Base-by-base conservation (phyloP, 2,797 vertebrate genomes). In the Craterocephalus amniculus region DNA sequence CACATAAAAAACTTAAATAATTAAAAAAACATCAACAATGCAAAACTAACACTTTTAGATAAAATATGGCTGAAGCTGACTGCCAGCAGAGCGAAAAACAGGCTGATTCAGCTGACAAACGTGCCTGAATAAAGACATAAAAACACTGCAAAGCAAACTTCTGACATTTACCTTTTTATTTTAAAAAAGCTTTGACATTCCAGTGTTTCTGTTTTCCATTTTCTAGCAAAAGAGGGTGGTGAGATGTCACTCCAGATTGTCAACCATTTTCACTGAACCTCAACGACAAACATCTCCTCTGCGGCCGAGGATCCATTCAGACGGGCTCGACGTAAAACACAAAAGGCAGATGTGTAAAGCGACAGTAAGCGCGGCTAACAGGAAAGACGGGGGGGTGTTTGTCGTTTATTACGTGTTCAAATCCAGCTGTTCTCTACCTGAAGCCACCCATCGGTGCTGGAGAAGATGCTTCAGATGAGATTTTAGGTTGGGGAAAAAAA, bases 151-250 rank as follows among this genome's bases (percentile, higher is more conserved):
- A 29, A 70, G 16, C 20, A 43, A n/a, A 11, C 13, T 32, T 31
- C 22, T 66, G 62, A 70, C 73, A 70, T 65, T 66, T 61, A 70
- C 16, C 22, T 35, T 76, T 85, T 87, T 87, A 70, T 79, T 81
- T 77, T 40, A 86, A 91, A 90, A 92, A 91, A 90, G 87, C 78
- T 87, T 90, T 86, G 82, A 93, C 92, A 94, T 94, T 94, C 92
- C 93, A 95, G 93, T 94, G 93, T 94, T 94, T 94, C 89, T 87
- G 74, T 92, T 93, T 93, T 92, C 83, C 80, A 88, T 91, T 93
- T 94, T 93, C 89, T 91, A 91, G 91, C 85, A 90, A 90, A 91
- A 92, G 74, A 78, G 58, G 80, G 66, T 70, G 80, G 55, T 75
- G 73, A 87, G 77, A 87, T 76, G 86, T 91, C 77, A 51, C 81